Evolutionary conservation across 2,797 vertebrate genomes (phyloP), one percentile per base, ranked within the genome.

Genomic region (Strix occidentalis): DNA sequence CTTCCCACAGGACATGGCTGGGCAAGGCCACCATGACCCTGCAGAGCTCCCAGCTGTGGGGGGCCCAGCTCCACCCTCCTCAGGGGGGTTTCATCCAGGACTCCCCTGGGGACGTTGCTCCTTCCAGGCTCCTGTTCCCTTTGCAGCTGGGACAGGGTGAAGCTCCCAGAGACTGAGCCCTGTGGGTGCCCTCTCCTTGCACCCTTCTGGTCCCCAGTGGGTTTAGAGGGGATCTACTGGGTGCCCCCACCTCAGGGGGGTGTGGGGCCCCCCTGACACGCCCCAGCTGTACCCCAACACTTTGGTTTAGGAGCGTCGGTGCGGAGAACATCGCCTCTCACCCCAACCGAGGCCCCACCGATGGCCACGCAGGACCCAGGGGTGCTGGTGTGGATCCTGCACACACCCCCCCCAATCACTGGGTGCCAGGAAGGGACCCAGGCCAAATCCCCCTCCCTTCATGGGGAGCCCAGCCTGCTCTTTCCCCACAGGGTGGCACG

Each of bases 231-330:
- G 4, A 4, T 20, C 20, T 3, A 8, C 5, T 6, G 26, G 13
- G n/a, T 85, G 29, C 23, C 39, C 39, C 26, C 45, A 48, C 23
- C 4, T 46, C 9, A 21, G 6, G 13, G 14, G 15, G 6, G 10
- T 20, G 6, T 6, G 2, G 3, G 9, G 1, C 5, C 11, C 53
- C 46, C 37, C 43, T 4, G 0, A 1, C 15, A 19, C 0, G 0
- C 16, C 43, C 57, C 66, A 41, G 26, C 33, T 31, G 53, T n/a
- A 9, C 53, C 26, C 25, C 48, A 31, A 9, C 2, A 1, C 39
- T 70, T 31, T 35, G 31, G 4, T 84, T 80, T 8, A 11, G 46
- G 45, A n/a, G 1, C 8, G 1, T 24, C 4, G 13, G 29, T 12
- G 35, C 1, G 16, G 46, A 29, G 5, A 60, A 3, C 82, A 24